These are phyloP conservation scores for Parauchenoglanis ngamensis DNA, from an alignment of 2,797 vertebrate species.

Conservation along the genomic window DNA sequence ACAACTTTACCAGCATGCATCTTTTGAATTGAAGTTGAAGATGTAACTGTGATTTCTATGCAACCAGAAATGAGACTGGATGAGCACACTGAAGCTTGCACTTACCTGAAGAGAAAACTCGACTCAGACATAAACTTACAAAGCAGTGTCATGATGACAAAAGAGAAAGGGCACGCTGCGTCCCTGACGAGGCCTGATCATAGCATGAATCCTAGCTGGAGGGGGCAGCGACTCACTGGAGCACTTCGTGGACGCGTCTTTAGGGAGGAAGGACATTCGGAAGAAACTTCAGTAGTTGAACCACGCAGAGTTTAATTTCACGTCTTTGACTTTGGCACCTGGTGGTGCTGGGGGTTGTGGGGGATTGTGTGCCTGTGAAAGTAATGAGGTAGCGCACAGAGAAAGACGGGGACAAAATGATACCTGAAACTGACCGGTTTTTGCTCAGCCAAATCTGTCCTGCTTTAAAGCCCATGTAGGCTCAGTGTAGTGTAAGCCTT, in stretches of 20 bases:
- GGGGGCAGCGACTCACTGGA: neutral
- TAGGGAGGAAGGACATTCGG: neutral
- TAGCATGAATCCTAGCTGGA: neutral
- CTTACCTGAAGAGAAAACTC: neutral
- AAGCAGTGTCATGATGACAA: neutral
- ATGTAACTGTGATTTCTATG: neutral
- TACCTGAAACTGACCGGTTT: neutral
- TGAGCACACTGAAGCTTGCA: neutral
- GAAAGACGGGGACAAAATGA: neutral
- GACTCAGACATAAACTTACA: neutral
- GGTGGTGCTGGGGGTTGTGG: constrained; percentile 9
- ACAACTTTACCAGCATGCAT: neutral
- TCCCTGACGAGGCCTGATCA: neutral
- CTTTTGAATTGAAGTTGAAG: neutral
- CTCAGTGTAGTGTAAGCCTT: neutral
- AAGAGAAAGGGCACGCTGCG: neutral
- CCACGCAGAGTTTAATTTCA: constrained; percentile 11
- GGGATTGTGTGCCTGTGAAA: constrained; percentile 3
- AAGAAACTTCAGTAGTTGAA: no score
- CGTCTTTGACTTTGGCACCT: constrained; percentile 6
- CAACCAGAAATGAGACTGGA: neutral
- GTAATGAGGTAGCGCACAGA: neutral
- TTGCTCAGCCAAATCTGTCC: no score
- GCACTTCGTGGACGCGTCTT: neutral
- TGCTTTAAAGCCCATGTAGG: neutral